Evolutionary conservation across 2,113 vertebrate species (phyloP).

Genomic region (Platysternon megacephalum): DNA sequence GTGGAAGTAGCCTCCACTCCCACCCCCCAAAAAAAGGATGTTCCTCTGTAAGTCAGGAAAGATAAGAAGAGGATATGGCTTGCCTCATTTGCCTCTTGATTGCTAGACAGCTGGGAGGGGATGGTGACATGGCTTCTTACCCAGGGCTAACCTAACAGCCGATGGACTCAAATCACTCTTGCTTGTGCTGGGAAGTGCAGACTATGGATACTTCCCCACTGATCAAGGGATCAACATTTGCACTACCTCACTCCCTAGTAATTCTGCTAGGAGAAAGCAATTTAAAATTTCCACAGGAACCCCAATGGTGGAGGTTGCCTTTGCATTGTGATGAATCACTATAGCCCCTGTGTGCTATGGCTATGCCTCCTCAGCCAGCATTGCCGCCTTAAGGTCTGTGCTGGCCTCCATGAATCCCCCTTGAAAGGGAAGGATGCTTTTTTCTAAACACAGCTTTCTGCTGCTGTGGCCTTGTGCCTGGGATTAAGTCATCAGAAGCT

Average conservation of each 20-base stretch:
- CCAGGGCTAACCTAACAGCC: neutral
- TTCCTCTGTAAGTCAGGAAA: neutral
- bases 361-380: fast-evolving
- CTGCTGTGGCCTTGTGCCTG: neutral
- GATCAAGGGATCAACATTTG: neutral
- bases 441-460: neutral
- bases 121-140: neutral
- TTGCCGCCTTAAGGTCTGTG: neutral
- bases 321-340: neutral
- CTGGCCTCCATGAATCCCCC: neutral
- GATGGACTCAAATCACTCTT: neutral
- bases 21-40: neutral
- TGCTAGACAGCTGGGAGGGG: neutral
- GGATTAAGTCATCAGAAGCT: neutral
- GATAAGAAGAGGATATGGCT: no score
- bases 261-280: neutral
- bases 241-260: neutral
- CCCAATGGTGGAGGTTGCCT: fast-evolving
- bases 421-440: no score
- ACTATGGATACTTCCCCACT: neutral
- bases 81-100: neutral
- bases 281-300: neutral
- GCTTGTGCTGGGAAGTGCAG: neutral
- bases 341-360: fast-evolving
- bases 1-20: neutral